Percentiles rank a stretch among this genome's conserved stretches.
phyloP scores from a whole-genome alignment of 1,140 invertebrate genomes.

The Amyelois transitella region DNA sequence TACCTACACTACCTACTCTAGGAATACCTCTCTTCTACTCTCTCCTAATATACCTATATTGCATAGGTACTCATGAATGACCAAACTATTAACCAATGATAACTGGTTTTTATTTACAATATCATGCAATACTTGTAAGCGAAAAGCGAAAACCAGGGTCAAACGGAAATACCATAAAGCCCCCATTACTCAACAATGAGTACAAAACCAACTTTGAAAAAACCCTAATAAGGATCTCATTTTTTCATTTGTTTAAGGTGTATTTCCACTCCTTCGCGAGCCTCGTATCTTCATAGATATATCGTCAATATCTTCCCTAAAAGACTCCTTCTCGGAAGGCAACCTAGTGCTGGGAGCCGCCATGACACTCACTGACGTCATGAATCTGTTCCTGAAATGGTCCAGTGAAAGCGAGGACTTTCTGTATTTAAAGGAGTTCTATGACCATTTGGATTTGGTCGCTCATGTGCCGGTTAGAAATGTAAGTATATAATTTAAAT shows the following conservation, averaged over 20 bases:
- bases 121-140: no score
- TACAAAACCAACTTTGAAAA: no score
- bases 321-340: slow-evolving; percentile 66
- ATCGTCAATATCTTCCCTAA: slow-evolving; percentile 78
- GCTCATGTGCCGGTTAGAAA: slow-evolving; percentile 84
- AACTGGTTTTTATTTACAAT: no score
- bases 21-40: no score
- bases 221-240: no score
- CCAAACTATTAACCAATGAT: no score
- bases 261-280: slow-evolving; percentile 31
- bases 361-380: slow-evolving; percentile 78
- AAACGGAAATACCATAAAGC: no score
- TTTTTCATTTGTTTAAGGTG: slow-evolving; percentile 30
- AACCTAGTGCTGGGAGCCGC: slow-evolving; percentile 79
- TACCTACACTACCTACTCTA: no score
- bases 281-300: slow-evolving; percentile 48
- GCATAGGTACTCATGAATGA: no score
- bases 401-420: slow-evolving; percentile 66
- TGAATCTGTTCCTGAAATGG: slow-evolving; percentile 76
- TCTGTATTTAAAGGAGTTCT: slow-evolving; percentile 66
- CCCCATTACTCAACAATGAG: no score
- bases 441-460: slow-evolving; percentile 79
- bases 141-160: no score
- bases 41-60: no score
- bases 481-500: slow-evolving; percentile 78